Base-by-base conservation (phyloP, 2,113 vertebrate species). In the Corvus hawaiiensis region DNA sequence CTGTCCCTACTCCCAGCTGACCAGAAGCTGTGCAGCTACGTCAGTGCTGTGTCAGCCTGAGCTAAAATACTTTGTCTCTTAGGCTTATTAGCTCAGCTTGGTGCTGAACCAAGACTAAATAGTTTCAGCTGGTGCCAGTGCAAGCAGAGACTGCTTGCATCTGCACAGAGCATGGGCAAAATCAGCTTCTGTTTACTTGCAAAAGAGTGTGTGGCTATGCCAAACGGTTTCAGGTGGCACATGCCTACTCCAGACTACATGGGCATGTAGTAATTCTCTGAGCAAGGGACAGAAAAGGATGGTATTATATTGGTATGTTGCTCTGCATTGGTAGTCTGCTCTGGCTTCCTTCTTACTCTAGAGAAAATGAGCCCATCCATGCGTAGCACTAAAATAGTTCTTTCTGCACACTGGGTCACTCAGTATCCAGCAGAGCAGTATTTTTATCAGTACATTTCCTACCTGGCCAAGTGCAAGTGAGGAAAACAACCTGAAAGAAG, bases 71-170 rank as follows among this genome's bases (percentile, higher is more conserved):
- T 92, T 88, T 48, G 83, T 86, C 80, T 94, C 86, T 88, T 48
- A 71, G 73, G 68, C 80, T 81, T 80, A 86, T 94, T 92, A 93
- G 73, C 92, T 96, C 93, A 95, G 89, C 89, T 95, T 95, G 92
- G 86, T 92, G 93, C 94, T 93, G 86, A 90, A 93, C 56, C 93
- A 95, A 94, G 73, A 52, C 55, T 71, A 74, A 92, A 89, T 81
- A 94, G 76, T 71, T 93, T 88, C 76, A 93, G 90, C 78, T 81
- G 67, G 76, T 95, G 95, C 72, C 88, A 90, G 68, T 28, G 74
- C 86, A 80, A 96, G 79, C 72, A 64, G 83, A 84, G 64, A 24
- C 22, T 69, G 59, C 59, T 48, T 62, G 55, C 71, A 89, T 91
- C 88, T 84, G 63, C 52, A 71, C 59, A 93, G 46, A 92, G 28